Percentiles rank a stretch among this genome's conserved stretches.
Evolutionary conservation across 2,113 vertebrate genomes (phyloP).

Genomic region (Daboia siamensis): DNA sequence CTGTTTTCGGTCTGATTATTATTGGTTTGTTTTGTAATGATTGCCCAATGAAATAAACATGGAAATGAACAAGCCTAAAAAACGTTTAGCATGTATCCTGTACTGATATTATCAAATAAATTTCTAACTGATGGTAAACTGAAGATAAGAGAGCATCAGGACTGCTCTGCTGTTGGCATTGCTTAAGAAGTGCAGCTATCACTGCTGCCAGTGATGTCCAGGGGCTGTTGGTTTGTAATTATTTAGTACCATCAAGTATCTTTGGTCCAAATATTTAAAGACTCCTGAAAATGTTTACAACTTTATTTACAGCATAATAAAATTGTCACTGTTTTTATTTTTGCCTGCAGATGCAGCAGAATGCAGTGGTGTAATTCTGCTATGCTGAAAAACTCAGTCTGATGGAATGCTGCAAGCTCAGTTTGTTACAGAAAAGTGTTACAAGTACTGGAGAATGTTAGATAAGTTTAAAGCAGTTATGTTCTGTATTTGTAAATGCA

Average conservation of each 20-base stretch:
- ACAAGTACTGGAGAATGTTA: neutral
- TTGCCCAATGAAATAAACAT: neutral
- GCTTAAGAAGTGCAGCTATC: neutral
- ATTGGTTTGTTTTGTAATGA: neutral
- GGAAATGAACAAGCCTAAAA: neutral
- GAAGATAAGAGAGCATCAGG: neutral
- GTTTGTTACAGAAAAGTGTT: neutral
- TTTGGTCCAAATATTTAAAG: neutral
- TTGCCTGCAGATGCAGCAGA: neutral
- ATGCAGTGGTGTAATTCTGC: neutral
- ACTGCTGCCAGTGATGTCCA: neutral
- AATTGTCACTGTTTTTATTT: neutral
- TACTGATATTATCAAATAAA: neutral
- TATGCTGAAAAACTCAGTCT: neutral
- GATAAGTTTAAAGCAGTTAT: neutral
- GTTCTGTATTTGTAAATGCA: neutral
- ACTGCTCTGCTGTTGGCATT: neutral
- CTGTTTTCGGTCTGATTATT: neutral
- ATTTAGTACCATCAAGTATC: neutral
- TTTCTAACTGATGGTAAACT: neutral
- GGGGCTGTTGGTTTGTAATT: neutral
- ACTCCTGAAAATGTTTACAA: neutral
- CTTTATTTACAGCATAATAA: neutral
- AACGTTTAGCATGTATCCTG: neutral
- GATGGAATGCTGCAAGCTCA: neutral